Evolutionary conservation across 2,888 invertebrate genomes (phyloP), one percentile per base, ranked within the genome.

Genomic region (Drosophila phalerata): DNA sequence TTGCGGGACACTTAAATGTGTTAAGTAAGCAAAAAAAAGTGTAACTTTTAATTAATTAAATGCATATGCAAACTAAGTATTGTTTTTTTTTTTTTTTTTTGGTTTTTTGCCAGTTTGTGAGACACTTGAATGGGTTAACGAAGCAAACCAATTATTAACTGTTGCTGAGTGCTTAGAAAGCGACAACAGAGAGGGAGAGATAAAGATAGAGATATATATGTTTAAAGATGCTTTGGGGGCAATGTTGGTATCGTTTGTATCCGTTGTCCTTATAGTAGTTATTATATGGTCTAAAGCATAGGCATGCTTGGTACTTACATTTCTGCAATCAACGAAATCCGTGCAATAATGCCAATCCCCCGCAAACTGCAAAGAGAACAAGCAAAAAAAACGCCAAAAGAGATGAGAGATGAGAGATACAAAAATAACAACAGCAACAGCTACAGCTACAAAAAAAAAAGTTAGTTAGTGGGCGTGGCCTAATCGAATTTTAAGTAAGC

Each of bases 281-380:
- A 76, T 76, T 72, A 72, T 40, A 53, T 28, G 22, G 22, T 49
- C 19, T 32, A 15, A 51, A 52, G 22, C 63, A 43, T 57, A 37
- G 61, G 43, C 56, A 51, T 52, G 17, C 6, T 15, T 28, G 28
- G 71, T 86, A 92, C 92, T 92, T 90, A 92, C 92, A 81, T 89
- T 92, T 89, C 90, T 92, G 79, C 92, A 92, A 80, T 92, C 92
- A 72, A 89, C 91, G 73, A 91, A 92, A 79, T 91, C 92, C 92
- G 91, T 92, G 77, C 92, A 92, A 73, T 92, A 91, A 87, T 92
- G 92, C 92, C 92, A 92, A 88, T 92, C 91, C 83, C 90, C 90
- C 58, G 92, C 90, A 72, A 91, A 92, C 92, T 92, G 91, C 15
- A 92, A 90, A 64, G 38, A 72, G 57, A 69, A 66, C 56, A 52